Evolutionary conservation across 2,888 invertebrate species (phyloP), one percentile per base, ranked within the genome.

Genomic region (Archips crataeganus): DNA sequence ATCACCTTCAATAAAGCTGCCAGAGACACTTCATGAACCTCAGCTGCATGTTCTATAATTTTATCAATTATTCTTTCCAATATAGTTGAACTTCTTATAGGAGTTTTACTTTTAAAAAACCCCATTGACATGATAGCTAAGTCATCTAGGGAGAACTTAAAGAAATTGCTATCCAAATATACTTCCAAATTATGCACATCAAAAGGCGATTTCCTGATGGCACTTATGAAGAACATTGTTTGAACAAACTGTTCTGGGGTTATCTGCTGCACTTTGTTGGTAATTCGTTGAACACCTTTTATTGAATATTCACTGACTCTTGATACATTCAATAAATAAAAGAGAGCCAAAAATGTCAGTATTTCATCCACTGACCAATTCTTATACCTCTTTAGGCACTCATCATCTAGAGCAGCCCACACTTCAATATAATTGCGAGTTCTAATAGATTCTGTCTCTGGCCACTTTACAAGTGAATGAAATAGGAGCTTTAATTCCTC

Each of bases 101-200:
- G 95, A 1, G 96, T 96, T 89, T 96, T 95, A 15, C 96, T 96
- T 91, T 97, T 97, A 81, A 98, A 98, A 85, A 97, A 97, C 0
- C 97, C 97, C 95, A 97, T 96, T 4, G 96, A 95, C 79, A 97
- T 95, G 13, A 98, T 95, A 11, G 96, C 96, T 74, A 97, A 86
- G 83, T 98, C 97, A 77, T 96, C 95, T 6, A 96, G 79, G 34
- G 91, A 94, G 83, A 97, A 95, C 36, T 95, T 83, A 8, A 95
- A 81, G n/a, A 96, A 90, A 70, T 89, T 87, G 3, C 93, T 83
- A 45, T 93, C 87, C 70, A 97, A 80, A 59, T 93, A 91, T 64
- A 95, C 84, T 89, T 97, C 97, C 69, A 97, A 92, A 79, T 96
- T 96, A 78, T 96, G 96, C 90, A 96, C 95, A 65, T 95, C 95